Conservation (phyloP, 1,140 invertebrate genomes). For the Drosophila orena region DNA sequence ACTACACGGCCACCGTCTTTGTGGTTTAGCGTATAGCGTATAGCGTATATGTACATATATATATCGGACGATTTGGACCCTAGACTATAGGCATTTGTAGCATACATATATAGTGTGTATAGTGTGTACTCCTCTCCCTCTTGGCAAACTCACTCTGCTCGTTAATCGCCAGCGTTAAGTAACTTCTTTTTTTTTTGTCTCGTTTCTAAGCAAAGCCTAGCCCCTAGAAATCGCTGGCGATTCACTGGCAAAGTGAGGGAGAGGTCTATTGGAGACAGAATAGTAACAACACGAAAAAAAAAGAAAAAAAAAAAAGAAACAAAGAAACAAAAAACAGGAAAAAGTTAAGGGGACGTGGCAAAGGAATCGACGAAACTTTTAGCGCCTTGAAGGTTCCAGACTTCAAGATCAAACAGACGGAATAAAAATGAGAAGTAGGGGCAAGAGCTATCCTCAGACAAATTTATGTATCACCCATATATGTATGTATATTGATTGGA, state of each 20-base stretch:
- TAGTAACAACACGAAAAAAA: not conserved
- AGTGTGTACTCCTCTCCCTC: not conserved
- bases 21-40: slow-evolving; percentile 22
- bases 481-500: slow-evolving; percentile 55
- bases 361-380: not conserved
- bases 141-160: not conserved
- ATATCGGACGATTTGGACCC: slow-evolving; percentile 7
- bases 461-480: slow-evolving; percentile 10
- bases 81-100: slow-evolving; percentile 40
- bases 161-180: not conserved
- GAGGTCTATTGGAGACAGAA: not conserved
- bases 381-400: not conserved
- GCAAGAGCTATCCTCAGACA: slow-evolving; percentile 3
- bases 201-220: slow-evolving; percentile 11
- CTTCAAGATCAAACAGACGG: slow-evolving; percentile 1
- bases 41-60: not conserved
- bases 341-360: slow-evolving; percentile 9
- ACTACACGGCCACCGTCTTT: slow-evolving; percentile 5
- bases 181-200: slow-evolving; percentile 10
- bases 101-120: slow-evolving; percentile 12
- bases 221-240: slow-evolving; percentile 8
- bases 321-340: not conserved
- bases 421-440: not conserved
- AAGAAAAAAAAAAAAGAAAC: not conserved
- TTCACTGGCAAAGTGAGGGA: slow-evolving; percentile 1